These are phyloP conservation scores for Peromyscus melanophrys DNA, from an alignment of 2,797 vertebrate species.

Conservation along the genomic window DNA sequence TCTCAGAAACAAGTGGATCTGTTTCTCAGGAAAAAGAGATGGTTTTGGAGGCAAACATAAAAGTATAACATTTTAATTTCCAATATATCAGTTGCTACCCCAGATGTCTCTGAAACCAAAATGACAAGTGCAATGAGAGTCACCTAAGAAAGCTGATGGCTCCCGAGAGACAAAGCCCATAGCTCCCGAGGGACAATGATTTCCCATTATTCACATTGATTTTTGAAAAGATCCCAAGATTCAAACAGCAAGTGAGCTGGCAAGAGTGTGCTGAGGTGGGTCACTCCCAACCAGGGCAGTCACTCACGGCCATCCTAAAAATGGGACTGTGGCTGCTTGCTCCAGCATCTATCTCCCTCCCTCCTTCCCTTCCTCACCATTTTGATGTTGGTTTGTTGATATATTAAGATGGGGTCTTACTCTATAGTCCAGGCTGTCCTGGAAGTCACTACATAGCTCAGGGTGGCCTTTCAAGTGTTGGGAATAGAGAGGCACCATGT, in stretches of 20 bases:
- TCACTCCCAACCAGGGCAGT: not conserved
- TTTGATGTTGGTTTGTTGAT: not conserved
- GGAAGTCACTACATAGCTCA: not conserved
- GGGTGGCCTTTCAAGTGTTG: not conserved
- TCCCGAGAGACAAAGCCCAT: not conserved
- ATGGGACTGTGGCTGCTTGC: not conserved
- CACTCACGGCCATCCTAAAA: not conserved
- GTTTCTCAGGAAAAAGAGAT: conserved; percentile 38
- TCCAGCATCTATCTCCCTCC: not conserved
- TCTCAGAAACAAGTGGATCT: not conserved
- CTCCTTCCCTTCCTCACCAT: not conserved
- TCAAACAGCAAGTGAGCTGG: not conserved
- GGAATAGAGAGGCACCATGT: not conserved
- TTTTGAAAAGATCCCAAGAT: conserved; percentile 25
- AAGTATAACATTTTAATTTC: not conserved
- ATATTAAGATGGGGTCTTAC: not conserved
- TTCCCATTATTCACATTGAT: conserved; percentile 53
- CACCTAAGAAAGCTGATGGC: not conserved
- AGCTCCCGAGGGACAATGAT: not conserved
- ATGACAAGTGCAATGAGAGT: not conserved
- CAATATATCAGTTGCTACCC: not conserved
- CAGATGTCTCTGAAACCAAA: conserved; percentile 58
- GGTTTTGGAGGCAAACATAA: conserved; percentile 30
- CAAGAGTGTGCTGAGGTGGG: not conserved
- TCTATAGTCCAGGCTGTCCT: not conserved